Evolutionary conservation across 2,113 vertebrate genomes (phyloP), one percentile per base, ranked within the genome.

Genomic region (Pterocles gutturalis): DNA sequence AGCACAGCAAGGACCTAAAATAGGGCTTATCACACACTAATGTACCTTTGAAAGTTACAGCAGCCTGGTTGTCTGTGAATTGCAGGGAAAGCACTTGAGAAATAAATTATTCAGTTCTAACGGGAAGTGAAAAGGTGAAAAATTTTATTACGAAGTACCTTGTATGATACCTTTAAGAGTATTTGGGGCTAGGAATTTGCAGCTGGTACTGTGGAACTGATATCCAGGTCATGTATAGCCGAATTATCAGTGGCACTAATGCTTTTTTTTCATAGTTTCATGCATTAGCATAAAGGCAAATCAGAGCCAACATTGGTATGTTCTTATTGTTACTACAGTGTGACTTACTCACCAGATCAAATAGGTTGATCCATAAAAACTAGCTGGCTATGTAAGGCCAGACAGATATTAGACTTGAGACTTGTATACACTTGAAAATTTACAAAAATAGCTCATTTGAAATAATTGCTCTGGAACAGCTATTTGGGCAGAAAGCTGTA

Each of bases 401-500:
- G 75, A 3, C 60, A 84, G 86, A 82, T 96, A 93, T 95, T 95
- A 92, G 95, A 87, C 33, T 89, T 65, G 90, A 96, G 96, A 94
- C 89, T 93, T 94, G 83, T 82, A 86, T 92, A 95, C 85, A 93
- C 96, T 94, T 96, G 92, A 96, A 96, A 96, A 92, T 93, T 91
- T 96, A 93, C 83, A 94, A 92, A 96, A 97, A 95, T 97, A 97
- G 88, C 89, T 96, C 86, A 18, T 94, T 94, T 92, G 88, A 88
- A 94, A 84, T 96, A 95, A 97, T 97, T 95, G 96, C 86, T 94
- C 61, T 90, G 93, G 84, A 94, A 70, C 55, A 96, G 76, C 69
- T 96, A 92, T 95, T 93, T 94, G 72, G 80, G 80, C 77, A 90
- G 83, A 92, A 97, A 96, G 92, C 96, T 96, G 94, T 94, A 94